Base-by-base conservation (phyloP, 1,140 invertebrate species). In the Drosophila elegans region DNA sequence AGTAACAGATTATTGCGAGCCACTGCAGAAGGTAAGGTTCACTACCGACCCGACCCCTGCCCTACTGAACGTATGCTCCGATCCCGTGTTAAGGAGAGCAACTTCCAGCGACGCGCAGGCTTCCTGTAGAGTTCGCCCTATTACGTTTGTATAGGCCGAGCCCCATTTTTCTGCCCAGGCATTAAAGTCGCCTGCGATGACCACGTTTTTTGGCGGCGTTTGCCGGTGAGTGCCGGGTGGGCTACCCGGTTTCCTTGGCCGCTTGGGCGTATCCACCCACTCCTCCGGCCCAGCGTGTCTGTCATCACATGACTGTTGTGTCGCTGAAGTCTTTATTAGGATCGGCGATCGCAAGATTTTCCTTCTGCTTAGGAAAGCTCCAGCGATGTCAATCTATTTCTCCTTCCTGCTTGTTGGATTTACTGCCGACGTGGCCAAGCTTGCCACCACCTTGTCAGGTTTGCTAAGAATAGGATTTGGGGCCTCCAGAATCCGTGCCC, bases 91-190 rank as follows among this genome's bases (percentile, higher is more conserved):
- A 1, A 32, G 7, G 0, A 49, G 12, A 5, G 27, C n/a, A n/a
- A 7, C 45, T 5, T 46, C 21, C 4, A 46, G 45, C 5, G 11
- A 46, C 5, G 16, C 9, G 16, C 25, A 0, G 21, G 45, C 16
- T 46, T 41, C 16, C 7, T 21, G 42, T 6, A 21, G 9, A 3
- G 9, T 3, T 21, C 4, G 16, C 3, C 9, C 16, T 45, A 3
- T 25, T 3, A 10, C 13, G 9, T 45, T 45, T 10, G 42, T 45
- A 16, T 45, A 6, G 42, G 25, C 42, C n/a, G 42, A 45, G 9
- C 7, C 48, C 48, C 48, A 49, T 9, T 13, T n/a, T 9, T 27
- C 7, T n/a, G 48, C 27, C 46, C 46, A 49, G 12, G 46, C 46
- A 7, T n/a, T n/a, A n/a, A n/a, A n/a, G n/a, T n/a, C n/a, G n/a